Evolutionary conservation across 2,797 vertebrate genomes (phyloP), one percentile per base, ranked within the genome.

Genomic region (Karalla daura): DNA sequence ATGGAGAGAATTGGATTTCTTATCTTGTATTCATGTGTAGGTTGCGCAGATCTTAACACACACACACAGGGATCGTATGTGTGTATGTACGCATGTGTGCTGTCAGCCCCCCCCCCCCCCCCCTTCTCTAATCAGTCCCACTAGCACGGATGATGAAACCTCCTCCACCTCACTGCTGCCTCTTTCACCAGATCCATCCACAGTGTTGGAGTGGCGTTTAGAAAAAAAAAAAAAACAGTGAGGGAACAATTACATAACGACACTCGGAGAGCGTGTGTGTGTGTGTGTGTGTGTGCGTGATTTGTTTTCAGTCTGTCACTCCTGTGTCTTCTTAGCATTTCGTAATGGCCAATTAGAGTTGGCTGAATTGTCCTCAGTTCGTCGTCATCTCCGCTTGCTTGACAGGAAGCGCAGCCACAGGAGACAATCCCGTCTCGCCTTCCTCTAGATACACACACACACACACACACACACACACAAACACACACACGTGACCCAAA

Each of bases 191-290:
- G 35, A 27, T 67, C 21, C 1, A 12, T 56, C 40, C 44, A 59
- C 9, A 56, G 25, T 4, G 9, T 35, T 67, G 20, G 27, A 76
- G 46, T 63, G 66, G 14, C 17, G 62, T 75, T 80, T 60, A 39
- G 32, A 55, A 33, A 36, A 25, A 43, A 54, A 55, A 39, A 36
- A 55, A 33, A 36, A 25, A 43, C 51, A 55, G 43, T 68, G 70
- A 65, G 21, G 28, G 52, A 53, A 70, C 45, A 39, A 66, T 84
- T 85, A 28, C 27, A 52, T 81, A 67, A 84, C 53, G 44, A 63
- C 28, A n/a, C 36, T 55, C 33, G 50, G n/a, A n/a, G n/a, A n/a
- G n/a, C 49, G 46, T 53, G 49, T 52, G 43, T 58, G 54, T 56
- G 45, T 32, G 28, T 39, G 45, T 20, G 36, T 14, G 23, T 21